phyloP scores from a whole-genome alignment of 1,140 invertebrate genomes.

The Caerostris darwini region DNA sequence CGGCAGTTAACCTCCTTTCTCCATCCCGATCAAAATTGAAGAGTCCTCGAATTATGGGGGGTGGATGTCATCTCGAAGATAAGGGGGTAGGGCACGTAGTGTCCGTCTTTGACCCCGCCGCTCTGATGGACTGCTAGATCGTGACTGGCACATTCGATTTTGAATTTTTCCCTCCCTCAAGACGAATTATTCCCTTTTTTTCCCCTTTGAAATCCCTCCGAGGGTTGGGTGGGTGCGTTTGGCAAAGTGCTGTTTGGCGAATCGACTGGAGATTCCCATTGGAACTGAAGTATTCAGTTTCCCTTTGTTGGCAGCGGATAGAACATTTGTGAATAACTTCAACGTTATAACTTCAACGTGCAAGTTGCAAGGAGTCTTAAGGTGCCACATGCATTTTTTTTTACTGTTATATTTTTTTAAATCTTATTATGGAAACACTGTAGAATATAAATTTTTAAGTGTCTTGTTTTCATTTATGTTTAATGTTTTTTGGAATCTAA shows the following conservation, averaged over 20 bases:
- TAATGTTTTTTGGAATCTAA: no score
- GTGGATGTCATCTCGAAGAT: not conserved
- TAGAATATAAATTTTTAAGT: no score
- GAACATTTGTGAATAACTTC: no score
- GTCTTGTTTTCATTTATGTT: no score
- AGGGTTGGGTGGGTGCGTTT: not conserved
- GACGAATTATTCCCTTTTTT: not conserved
- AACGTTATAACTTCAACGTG: no score
- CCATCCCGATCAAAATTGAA: not conserved
- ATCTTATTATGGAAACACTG: no score
- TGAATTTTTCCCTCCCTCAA: not conserved
- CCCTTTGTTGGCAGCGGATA: no score
- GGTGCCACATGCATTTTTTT: no score
- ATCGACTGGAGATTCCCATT: not conserved
- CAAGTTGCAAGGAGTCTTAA: no score
- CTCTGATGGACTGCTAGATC: not conserved
- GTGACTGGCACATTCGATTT: constrained; percentile 40
- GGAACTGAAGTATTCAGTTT: no score
- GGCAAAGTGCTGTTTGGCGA: not conserved
- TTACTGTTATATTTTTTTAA: no score
- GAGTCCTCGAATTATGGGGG: constrained; percentile 40
- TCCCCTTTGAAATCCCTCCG: not conserved
- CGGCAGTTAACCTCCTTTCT: not conserved
- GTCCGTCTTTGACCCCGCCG: not conserved
- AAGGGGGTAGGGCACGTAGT: not conserved